A percentile compares a stretch with the other conserved stretches of the same genome.
Conservation (phyloP, 1,140 invertebrate species). For the Drosophila quadrilineata region DNA sequence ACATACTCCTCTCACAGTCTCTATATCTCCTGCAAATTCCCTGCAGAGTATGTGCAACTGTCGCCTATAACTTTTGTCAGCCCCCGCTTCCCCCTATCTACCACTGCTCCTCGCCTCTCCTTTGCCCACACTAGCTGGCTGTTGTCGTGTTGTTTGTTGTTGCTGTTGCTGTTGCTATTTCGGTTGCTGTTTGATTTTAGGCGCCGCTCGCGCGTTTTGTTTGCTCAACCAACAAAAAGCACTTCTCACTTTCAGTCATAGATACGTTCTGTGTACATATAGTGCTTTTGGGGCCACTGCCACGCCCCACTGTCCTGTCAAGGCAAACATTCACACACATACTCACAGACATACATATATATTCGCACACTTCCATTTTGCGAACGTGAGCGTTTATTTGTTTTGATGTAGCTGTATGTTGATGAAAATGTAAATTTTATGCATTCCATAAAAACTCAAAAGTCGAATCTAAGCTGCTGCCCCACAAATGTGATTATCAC, state of each 20-base stretch:
- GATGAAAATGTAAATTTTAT: conserved; percentile 74
- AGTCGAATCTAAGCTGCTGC: conserved; percentile 20
- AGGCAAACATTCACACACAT: conserved; percentile 21
- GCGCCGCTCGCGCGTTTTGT: conserved; percentile 47
- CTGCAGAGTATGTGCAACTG: conserved; percentile 43
- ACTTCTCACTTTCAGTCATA: conserved; percentile 59
- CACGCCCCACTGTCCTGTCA: neutral
- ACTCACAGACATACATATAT: neutral
- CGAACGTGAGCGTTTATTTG: conserved; percentile 40
- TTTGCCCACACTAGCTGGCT: neutral
- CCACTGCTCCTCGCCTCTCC: too few relatives aligned
- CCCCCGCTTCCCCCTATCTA: too few relatives aligned
- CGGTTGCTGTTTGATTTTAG: conserved; percentile 46
- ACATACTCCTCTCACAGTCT: too few relatives aligned
- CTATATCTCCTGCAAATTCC: conserved; percentile 12
- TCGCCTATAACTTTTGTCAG: conserved; percentile 56
- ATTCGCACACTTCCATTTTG: neutral
- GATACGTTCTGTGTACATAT: conserved; percentile 37
- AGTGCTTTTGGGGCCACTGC: conserved; percentile 16
- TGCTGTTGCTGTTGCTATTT: conserved; percentile 7
- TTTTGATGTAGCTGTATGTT: conserved; percentile 45
- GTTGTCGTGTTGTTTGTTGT: conserved; percentile 29
- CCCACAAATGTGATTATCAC: conserved; percentile 34
- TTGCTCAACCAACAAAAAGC: conserved; percentile 51
- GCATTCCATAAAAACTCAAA: conserved; percentile 37